Conservation (phyloP, 2,888 invertebrate species). For the Salticus scenicus region DNA sequence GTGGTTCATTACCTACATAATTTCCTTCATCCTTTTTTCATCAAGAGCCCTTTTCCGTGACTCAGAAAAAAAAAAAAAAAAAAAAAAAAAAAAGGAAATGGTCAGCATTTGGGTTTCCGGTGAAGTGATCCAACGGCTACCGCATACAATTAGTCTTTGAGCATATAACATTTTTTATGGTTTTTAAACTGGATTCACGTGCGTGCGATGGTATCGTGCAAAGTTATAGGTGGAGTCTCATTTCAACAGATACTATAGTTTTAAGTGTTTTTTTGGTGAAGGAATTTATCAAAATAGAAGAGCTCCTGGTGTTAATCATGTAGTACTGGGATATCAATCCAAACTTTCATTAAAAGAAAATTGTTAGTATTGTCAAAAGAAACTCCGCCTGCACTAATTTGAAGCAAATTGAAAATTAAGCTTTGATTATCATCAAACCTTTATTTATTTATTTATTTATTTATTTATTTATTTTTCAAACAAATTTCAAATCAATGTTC, state of each 20-base stretch:
- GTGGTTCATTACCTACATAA: conserved; percentile 25
- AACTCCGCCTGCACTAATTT: too few species aligned
- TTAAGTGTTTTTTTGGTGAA: not conserved
- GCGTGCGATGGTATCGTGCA: conserved; percentile 43
- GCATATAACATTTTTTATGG: conserved; percentile 40
- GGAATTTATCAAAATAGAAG: not conserved
- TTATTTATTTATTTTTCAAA: too few species aligned
- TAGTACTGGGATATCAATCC: too few species aligned
- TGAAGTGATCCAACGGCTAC: conserved; percentile 44
- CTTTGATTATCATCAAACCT: too few species aligned
- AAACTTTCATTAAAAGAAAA: too few species aligned
- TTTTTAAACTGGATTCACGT: conserved; percentile 34
- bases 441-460: too few species aligned
- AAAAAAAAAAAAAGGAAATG: conserved; percentile 48
- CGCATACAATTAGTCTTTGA: conserved; percentile 46
- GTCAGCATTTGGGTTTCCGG: conserved; percentile 38
- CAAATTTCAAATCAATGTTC: too few species aligned
- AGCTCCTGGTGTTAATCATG: not conserved
- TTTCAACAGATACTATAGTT: conserved; percentile 8
- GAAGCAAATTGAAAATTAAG: too few species aligned
- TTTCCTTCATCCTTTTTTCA: conserved; percentile 15
- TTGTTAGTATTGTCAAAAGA: too few species aligned
- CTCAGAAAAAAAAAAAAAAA: conserved; percentile 32
- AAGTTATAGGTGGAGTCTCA: not conserved
- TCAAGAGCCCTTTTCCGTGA: conserved; percentile 43